A percentile compares a stretch with the other conserved stretches of the same genome.
phyloP scores from a whole-genome alignment of 2,888 invertebrate species.

The Drosophila bunnanda region DNA sequence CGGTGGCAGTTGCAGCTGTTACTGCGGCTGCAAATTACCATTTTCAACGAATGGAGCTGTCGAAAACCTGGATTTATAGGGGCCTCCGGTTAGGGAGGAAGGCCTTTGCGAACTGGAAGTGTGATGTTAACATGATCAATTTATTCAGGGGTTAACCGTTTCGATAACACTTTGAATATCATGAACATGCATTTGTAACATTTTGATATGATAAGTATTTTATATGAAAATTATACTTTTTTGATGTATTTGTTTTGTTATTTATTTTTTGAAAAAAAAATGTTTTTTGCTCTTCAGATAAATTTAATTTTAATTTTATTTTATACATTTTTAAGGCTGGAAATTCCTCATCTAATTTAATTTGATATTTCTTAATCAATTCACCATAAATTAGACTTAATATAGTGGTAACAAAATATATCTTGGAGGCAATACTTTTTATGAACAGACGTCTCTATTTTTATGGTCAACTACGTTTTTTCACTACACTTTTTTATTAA shows the following conservation, averaged over 20 bases:
- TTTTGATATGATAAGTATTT: background rate
- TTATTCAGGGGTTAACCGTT: background rate
- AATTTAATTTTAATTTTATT: background rate
- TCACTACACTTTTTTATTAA: background rate
- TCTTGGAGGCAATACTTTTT: background rate
- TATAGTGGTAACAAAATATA: background rate
- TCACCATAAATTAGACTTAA: fast-evolving
- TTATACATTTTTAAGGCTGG: fast-evolving
- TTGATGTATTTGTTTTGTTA: background rate
- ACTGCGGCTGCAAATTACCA: slow-evolving; percentile 56
- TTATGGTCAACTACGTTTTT: background rate
- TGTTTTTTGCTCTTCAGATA: no score
- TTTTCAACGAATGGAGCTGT: slow-evolving; percentile 67
- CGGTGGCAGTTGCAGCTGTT: slow-evolving; percentile 32
- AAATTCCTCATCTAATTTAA: background rate
- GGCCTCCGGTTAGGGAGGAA: background rate
- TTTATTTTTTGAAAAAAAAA: background rate
- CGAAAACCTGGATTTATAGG: slow-evolving; percentile 39
- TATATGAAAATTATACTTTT: background rate
- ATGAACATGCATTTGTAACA: slow-evolving; percentile 7
- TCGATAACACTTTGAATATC: background rate
- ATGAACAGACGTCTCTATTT: background rate
- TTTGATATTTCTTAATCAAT: background rate
- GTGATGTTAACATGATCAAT: slow-evolving; percentile 12
- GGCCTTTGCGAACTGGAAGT: slow-evolving; percentile 1